Evolutionary conservation across 2,888 invertebrate genomes (phyloP).

Genomic region (Cataglyphis albicans): DNA sequence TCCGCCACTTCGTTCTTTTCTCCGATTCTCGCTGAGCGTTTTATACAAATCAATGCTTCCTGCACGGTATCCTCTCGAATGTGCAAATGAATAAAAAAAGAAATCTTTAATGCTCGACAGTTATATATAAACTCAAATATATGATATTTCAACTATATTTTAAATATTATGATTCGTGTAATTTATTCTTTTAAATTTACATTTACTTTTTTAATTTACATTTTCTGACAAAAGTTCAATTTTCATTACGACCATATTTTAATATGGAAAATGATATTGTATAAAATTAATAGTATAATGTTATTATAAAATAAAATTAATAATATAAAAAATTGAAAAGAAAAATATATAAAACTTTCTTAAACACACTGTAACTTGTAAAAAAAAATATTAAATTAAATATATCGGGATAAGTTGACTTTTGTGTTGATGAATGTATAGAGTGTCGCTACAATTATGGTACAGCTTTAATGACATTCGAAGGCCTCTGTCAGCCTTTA

Average conservation of each 20-base stretch:
- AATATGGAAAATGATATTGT: conserved; percentile 5
- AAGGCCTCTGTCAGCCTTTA: conserved; percentile 31
- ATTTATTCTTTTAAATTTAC: background rate
- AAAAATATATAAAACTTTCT: background rate
- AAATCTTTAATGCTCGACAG: conserved; percentile 12
- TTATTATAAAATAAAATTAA: conserved; percentile 11
- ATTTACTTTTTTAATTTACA: background rate
- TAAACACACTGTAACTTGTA: background rate
- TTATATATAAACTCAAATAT: background rate
- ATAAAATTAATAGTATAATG: conserved; percentile 2
- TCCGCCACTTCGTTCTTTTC: conserved; percentile 39
- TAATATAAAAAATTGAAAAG: background rate
- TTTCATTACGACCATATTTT: background rate
- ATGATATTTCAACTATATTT: background rate
- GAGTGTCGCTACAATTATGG: conserved; percentile 49
- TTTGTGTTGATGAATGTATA: background rate
- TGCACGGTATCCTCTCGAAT: conserved; percentile 22
- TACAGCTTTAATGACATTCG: conserved; percentile 57
- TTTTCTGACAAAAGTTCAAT: background rate
- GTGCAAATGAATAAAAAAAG: conserved; percentile 30
- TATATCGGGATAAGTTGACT: background rate
- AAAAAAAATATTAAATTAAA: background rate
- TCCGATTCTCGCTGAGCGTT: conserved; percentile 24
- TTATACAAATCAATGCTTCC: conserved; percentile 36
- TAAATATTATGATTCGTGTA: background rate